phyloP scores from a whole-genome alignment of 2,113 vertebrate species.

The Puma concolor region DNA sequence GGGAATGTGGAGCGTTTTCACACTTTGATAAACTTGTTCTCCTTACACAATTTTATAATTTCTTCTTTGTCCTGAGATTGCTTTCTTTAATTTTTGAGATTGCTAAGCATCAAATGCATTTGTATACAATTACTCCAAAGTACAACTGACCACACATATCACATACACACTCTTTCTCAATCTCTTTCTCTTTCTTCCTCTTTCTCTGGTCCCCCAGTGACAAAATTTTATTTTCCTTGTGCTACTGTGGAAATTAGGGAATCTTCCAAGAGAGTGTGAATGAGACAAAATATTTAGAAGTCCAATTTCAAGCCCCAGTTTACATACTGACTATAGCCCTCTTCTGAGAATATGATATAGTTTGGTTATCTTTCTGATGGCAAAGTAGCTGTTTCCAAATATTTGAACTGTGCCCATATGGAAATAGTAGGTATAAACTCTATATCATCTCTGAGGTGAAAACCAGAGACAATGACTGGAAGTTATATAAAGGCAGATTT shows the following conservation, averaged over 20 bases:
- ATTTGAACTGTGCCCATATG: neutral
- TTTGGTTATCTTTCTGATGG: neutral
- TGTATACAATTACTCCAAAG: neutral
- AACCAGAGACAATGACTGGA: neutral
- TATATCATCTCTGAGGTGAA: neutral
- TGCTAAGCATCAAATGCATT: neutral
- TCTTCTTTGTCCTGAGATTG: neutral
- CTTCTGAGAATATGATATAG: neutral
- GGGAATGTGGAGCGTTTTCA: neutral
- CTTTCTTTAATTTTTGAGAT: neutral
- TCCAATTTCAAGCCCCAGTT: neutral
- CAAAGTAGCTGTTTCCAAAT: constrained; percentile 32
- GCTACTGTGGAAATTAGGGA: neutral
- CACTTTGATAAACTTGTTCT: neutral
- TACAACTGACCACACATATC: neutral
- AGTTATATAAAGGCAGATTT: neutral
- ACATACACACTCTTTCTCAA: neutral
- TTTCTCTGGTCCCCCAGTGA: neutral
- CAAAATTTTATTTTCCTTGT: neutral
- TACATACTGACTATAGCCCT: neutral
- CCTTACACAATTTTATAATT: neutral
- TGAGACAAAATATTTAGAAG: constrained; percentile 29
- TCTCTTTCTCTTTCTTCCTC: neutral
- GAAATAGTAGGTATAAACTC: neutral
- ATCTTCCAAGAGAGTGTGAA: neutral